These are phyloP conservation scores for Ispidina lecontei DNA, from an alignment of 2,797 vertebrate species.

Conservation along the genomic window DNA sequence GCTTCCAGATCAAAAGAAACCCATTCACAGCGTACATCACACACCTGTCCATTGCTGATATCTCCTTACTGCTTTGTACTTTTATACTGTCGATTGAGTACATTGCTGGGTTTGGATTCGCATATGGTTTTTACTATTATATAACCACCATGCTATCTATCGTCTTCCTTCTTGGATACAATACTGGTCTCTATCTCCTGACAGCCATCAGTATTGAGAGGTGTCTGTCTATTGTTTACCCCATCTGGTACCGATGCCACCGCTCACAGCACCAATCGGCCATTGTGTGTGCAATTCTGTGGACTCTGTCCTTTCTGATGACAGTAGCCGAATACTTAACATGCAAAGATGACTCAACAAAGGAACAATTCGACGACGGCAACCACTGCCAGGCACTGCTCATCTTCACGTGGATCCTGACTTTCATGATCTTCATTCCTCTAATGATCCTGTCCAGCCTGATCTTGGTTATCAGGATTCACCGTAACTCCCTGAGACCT, in stretches of 20 bases:
- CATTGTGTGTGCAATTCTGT: constrained; percentile 73
- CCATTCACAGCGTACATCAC: constrained; percentile 80
- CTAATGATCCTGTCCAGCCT: constrained; percentile 79
- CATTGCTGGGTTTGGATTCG: constrained; percentile 66
- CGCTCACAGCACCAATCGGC: constrained; percentile 76
- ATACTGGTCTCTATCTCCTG: constrained; percentile 80
- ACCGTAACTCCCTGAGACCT: constrained; percentile 55
- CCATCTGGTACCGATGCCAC: constrained; percentile 78
- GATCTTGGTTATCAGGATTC: constrained; percentile 76
- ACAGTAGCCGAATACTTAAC: constrained; percentile 74
- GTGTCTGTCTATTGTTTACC: constrained; percentile 78
- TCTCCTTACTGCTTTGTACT: constrained; percentile 73
- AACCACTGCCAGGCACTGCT: constrained; percentile 72
- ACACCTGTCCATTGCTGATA: constrained; percentile 77
- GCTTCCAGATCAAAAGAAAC: constrained; percentile 79
- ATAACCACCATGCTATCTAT: constrained; percentile 64
- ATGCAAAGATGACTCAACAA: constrained; percentile 64
- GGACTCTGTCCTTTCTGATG: constrained; percentile 79
- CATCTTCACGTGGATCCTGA: constrained; percentile 73
- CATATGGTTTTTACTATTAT: constrained; percentile 69
- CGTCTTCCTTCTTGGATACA: constrained; percentile 80
- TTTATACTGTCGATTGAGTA: constrained; percentile 75
- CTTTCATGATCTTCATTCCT: constrained; percentile 79
- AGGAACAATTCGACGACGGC: background rate
- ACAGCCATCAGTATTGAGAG: constrained; percentile 82